Base-by-base conservation (phyloP, 2,888 invertebrate genomes). In the Pyrochroa serraticornis region DNA sequence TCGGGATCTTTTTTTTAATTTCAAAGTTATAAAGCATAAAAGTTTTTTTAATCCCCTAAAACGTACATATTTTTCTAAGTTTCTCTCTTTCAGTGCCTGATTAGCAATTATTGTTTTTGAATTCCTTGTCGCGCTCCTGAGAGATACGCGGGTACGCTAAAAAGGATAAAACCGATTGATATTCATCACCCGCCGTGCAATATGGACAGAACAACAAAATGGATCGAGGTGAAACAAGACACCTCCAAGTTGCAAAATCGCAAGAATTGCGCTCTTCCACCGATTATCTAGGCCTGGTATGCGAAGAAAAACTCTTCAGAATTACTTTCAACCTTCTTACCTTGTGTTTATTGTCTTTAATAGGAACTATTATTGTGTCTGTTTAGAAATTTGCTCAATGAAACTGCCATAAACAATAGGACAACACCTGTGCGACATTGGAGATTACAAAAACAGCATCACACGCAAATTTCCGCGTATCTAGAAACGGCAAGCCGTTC, bases 341-440 rank as follows among this genome's bases (percentile, higher is more conserved):
- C 74, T 74, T 74, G 74, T 70, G 65, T 73, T 74, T 72, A 72
- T 70, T 72, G 70, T 68, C 74, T 73, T 71, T 73, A 73, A 72
- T 73, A 69, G 73, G 69, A 69, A 69, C 69, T 64, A 69, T 72
- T 71, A 74, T 72, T 70, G 68, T 68, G 66, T 67, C 63, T 63
- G 64, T 72, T 71, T 69, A 72, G 72, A 72, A 72, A 73, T 69
- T 70, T 67, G 69, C 67, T 72, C 72, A 72, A 73, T 72, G 73
- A 70, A 70, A 74, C 65, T 57, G 63, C 49, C 63, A 71, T 73
- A 74, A 74, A 74, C 71, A 72, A 73, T 73, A 64, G 69, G 64
- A 58, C 60, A 72, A 71, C 74, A 74, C 74, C 74, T 74, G 74
- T 67, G 73, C 68, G 71, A 69, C 72, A 72, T 73, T 74, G 72